A percentile compares a stretch with the other conserved stretches of the same genome.
phyloP scores from a whole-genome alignment of 2,113 vertebrate species.

The Monopterus albus region DNA sequence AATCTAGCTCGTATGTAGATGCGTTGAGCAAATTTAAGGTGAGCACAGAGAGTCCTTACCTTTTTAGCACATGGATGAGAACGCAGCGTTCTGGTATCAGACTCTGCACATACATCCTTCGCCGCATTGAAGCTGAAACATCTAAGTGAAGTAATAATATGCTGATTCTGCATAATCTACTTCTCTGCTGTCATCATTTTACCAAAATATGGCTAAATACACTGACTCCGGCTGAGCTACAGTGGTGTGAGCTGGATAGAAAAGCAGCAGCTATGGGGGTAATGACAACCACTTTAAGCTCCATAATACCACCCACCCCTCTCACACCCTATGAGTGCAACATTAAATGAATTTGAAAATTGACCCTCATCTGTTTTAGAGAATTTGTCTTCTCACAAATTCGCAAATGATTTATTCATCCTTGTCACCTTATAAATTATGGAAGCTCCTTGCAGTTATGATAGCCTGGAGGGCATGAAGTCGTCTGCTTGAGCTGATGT shows the following conservation, averaged over 20 bases:
- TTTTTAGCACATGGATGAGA: background rate
- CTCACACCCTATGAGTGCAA: background rate
- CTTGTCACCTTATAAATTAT: constrained; percentile 44
- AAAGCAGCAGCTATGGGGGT: constrained; percentile 3
- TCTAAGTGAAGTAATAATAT: background rate
- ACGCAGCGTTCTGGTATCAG: background rate
- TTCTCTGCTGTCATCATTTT: background rate
- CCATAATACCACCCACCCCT: background rate
- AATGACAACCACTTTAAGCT: background rate
- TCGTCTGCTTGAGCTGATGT: constrained; percentile 21
- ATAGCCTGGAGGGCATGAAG: constrained; percentile 1
- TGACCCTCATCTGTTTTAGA: constrained; percentile 43
- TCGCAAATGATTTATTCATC: constrained; percentile 47
- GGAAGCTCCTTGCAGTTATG: constrained; percentile 38
- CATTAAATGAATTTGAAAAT: constrained; percentile 40
- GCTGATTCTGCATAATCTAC: background rate
- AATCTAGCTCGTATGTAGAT: too few relatives aligned
- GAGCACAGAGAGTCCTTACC: background rate
- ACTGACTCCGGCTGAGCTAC: too few relatives aligned
- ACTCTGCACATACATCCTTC: background rate
- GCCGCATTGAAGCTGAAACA: too few relatives aligned
- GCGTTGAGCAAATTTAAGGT: background rate
- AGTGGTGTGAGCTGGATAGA: background rate
- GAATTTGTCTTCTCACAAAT: constrained; percentile 44
- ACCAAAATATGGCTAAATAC: too few relatives aligned